phyloP scores from a whole-genome alignment of 2,888 invertebrate genomes.

The Julus scanicus region DNA sequence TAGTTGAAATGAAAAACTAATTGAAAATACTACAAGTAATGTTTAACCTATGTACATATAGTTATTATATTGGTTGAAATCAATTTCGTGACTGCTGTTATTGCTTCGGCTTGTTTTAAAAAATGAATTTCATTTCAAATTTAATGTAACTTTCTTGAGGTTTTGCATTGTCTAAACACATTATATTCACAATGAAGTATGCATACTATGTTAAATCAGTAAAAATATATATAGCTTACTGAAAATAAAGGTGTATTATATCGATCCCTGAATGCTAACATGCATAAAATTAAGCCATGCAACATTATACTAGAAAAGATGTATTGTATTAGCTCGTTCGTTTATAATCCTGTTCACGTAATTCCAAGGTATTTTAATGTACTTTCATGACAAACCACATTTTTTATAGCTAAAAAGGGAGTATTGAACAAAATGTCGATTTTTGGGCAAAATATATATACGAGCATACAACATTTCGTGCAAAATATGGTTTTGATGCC shows the following conservation, averaged over 20 bases:
- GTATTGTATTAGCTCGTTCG: neutral
- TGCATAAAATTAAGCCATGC: neutral
- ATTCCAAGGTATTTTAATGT: constrained; percentile 11
- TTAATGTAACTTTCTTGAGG: too few relatives aligned
- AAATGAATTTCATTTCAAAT: too few relatives aligned
- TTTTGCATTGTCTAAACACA: too few relatives aligned
- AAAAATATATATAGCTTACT: too few relatives aligned
- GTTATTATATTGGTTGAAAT: too few relatives aligned
- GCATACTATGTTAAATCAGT: too few relatives aligned
- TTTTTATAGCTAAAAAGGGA: neutral
- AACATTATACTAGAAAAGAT: neutral
- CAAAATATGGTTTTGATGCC: constrained; percentile 20
- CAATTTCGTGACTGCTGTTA: too few relatives aligned
- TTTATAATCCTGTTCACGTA: constrained; percentile 18
- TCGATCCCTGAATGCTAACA: neutral
- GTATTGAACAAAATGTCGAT: neutral
- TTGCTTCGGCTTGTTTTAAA: too few relatives aligned
- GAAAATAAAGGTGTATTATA: neutral
- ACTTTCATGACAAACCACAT: neutral
- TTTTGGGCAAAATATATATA: neutral
- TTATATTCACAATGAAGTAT: neutral
- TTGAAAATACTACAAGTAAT: too few relatives aligned
- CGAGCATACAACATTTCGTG: neutral
- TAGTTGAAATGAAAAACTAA: too few relatives aligned
- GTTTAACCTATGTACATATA: too few relatives aligned